phyloP scores from a whole-genome alignment of 2,797 vertebrate genomes.

The Bufotes viridis region DNA sequence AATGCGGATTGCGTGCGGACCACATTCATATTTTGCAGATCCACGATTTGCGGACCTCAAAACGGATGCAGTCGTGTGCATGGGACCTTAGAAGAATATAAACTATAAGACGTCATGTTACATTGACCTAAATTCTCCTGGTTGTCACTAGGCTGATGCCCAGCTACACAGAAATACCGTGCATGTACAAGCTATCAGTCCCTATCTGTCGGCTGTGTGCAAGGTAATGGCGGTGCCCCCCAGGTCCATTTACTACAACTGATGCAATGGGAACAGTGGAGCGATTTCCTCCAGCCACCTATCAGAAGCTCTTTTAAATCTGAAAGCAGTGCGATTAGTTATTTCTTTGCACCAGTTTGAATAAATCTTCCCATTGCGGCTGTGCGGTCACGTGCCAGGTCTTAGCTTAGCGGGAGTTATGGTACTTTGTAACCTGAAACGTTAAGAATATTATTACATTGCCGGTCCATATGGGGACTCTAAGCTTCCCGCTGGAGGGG shows the following conservation, averaged over 20 bases:
- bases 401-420: background rate
- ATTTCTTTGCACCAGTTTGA: background rate
- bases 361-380: background rate
- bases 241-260: background rate
- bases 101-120: slow-evolving; percentile 63
- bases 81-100: background rate
- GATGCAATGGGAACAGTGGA: background rate
- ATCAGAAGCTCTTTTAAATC: background rate
- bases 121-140: background rate
- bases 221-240: background rate
- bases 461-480: background rate
- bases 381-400: background rate
- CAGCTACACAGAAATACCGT: background rate
- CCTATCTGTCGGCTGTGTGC: background rate
- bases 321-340: background rate
- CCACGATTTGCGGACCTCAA: too few species aligned
- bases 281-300: background rate
- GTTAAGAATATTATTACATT: background rate
- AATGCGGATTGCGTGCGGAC: too few species aligned
- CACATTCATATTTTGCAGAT: too few species aligned
- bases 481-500: background rate
- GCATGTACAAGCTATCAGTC: background rate
- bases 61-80: too few species aligned
- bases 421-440: background rate
- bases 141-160: background rate